These are phyloP conservation scores for Ostrea edulis DNA, from an alignment of 1,140 invertebrate genomes.

Conservation along the genomic window DNA sequence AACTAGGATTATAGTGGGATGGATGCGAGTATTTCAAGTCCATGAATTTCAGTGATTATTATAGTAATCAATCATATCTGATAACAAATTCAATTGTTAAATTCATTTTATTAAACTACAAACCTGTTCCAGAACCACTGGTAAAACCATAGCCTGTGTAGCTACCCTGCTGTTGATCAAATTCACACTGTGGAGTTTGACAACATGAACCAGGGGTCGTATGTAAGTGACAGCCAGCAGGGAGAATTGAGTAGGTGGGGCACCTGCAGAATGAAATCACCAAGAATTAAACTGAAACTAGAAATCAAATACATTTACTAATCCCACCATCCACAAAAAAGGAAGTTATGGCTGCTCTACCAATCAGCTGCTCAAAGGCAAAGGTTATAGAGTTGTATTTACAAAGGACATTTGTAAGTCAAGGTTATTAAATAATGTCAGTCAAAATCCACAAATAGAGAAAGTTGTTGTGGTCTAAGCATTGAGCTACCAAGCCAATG, in stretches of 20 bases:
- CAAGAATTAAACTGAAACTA: background rate
- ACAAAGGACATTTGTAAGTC: no score
- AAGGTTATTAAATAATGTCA: no score
- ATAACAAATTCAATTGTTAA: background rate
- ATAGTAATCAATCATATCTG: background rate
- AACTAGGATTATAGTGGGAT: no score
- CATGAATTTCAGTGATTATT: background rate
- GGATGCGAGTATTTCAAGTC: no score
- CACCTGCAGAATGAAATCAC: slow-evolving; percentile 58
- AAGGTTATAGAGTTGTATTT: no score
- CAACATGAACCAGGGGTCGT: slow-evolving; percentile 69
- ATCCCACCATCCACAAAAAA: no score
- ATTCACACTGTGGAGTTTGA: slow-evolving; percentile 70
- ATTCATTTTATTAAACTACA: slow-evolving; percentile 10
- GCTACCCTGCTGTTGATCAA: slow-evolving; percentile 69
- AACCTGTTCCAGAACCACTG: slow-evolving; percentile 68
- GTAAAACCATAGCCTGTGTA: slow-evolving; percentile 65
- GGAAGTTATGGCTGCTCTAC: no score
- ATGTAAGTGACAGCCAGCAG: slow-evolving; percentile 67
- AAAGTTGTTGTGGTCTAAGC: no score
- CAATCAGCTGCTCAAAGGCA: no score
- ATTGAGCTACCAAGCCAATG: no score
- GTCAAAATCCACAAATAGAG: no score
- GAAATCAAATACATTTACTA: background rate
- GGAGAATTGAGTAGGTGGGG: slow-evolving; percentile 66